Conservation (phyloP, 2,888 invertebrate species). For the Xestia ashworthii region DNA sequence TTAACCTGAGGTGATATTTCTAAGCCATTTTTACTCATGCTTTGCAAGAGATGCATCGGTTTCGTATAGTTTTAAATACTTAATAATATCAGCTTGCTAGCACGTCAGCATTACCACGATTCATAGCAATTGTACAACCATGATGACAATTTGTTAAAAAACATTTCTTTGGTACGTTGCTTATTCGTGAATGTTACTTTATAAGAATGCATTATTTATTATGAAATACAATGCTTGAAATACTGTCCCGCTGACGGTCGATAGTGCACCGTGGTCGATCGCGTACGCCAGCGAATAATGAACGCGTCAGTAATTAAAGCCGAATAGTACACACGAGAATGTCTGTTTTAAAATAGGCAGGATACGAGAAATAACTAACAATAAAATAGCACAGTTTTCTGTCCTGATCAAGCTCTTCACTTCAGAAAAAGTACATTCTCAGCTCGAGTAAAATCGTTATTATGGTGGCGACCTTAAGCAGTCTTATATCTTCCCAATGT, state of each 20-base stretch:
- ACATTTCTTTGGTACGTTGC: no score
- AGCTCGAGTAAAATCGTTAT: background rate
- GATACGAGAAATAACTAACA: background rate
- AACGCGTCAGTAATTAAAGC: no score
- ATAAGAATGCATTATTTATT: no score
- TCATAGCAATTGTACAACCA: background rate
- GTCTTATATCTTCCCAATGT: constrained; percentile 32
- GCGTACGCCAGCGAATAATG: no score
- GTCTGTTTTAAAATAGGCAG: background rate
- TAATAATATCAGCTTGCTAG: no score
- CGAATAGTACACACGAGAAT: background rate
- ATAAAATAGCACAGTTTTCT: background rate
- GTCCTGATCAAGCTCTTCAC: background rate
- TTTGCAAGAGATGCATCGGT: background rate
- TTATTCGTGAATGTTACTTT: no score
- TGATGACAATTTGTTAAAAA: background rate
- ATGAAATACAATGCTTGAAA: no score
- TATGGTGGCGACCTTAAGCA: background rate
- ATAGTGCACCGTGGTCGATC: no score
- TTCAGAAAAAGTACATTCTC: background rate
- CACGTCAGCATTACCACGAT: background rate
- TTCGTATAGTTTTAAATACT: background rate
- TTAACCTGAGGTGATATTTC: background rate
- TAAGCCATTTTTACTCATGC: no score
- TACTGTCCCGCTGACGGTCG: no score